Evolutionary conservation across 2,888 invertebrate genomes (phyloP).

Genomic region (Dendrolimus houi): DNA sequence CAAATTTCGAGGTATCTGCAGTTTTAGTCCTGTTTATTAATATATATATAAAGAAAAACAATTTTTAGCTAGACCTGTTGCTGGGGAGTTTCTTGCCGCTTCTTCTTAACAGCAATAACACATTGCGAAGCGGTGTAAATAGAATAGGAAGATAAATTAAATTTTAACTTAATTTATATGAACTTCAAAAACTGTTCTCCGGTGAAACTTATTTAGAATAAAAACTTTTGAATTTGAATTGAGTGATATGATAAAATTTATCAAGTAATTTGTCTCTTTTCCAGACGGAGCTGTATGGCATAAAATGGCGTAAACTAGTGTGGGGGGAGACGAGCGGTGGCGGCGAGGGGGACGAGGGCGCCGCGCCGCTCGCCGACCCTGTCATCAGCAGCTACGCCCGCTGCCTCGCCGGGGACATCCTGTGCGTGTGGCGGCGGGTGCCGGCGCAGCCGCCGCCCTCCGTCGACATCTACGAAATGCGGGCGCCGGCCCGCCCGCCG

Average conservation of each 20-base stretch:
- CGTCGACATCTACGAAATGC: slow-evolving; percentile 51
- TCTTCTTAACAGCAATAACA: too few relatives aligned
- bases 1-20: slow-evolving; percentile 35
- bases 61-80: too few relatives aligned
- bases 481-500: slow-evolving; percentile 73
- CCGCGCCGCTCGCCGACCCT: slow-evolving; percentile 90
- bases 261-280: slow-evolving; percentile 35
- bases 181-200: too few relatives aligned
- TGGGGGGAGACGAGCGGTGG: slow-evolving; percentile 81
- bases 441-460: slow-evolving; percentile 70
- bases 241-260: too few relatives aligned
- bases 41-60: background rate
- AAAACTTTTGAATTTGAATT: too few relatives aligned
- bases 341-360: slow-evolving; percentile 61
- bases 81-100: too few relatives aligned
- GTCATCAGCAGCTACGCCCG: slow-evolving; percentile 93
- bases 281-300: slow-evolving; percentile 99
- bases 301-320: slow-evolving; percentile 98
- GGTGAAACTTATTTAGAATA: too few relatives aligned
- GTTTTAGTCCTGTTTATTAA: slow-evolving; percentile 18
- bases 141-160: too few relatives aligned
- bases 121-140: too few relatives aligned
- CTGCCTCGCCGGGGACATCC: slow-evolving; percentile 94
- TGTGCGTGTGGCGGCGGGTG: slow-evolving; percentile 98
- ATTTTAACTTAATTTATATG: too few relatives aligned